These are phyloP conservation scores for Oriolus oriolus DNA, from an alignment of 2,113 vertebrate genomes.

Conservation along the genomic window DNA sequence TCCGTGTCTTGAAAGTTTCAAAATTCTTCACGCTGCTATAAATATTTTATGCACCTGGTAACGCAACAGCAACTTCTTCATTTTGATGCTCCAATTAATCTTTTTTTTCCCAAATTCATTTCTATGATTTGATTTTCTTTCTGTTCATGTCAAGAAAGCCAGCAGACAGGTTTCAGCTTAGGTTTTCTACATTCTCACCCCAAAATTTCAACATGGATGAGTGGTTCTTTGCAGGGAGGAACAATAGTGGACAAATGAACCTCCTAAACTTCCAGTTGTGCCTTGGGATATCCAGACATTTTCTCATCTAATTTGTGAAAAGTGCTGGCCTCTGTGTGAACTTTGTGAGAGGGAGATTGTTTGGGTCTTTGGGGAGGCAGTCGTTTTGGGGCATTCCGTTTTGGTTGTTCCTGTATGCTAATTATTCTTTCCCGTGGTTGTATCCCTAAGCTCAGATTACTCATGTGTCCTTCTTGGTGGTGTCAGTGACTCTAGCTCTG, in stretches of 20 bases:
- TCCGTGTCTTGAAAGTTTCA: background rate
- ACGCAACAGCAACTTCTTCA: background rate
- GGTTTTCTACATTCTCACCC: background rate
- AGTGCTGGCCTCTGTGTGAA: background rate
- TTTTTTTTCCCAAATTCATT: background rate
- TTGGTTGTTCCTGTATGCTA: background rate
- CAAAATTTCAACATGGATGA: background rate
- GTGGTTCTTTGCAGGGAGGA: background rate
- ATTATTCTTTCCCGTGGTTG: background rate
- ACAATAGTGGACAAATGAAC: accelerated
- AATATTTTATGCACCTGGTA: background rate
- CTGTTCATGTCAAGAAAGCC: background rate
- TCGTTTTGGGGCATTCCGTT: background rate
- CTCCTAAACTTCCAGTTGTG: background rate
- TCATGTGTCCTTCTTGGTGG: background rate
- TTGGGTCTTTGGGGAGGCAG: background rate
- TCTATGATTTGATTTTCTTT: background rate
- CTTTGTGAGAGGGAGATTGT: background rate
- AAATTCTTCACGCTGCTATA: background rate
- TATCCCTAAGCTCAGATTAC: background rate
- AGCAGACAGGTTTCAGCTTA: background rate
- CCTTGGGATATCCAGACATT: background rate
- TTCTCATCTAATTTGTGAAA: background rate
- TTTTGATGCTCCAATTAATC: background rate
- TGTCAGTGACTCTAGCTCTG: background rate